Evolutionary conservation across 2,888 invertebrate genomes (phyloP).

Genomic region (Malthinus seriepunctatus): DNA sequence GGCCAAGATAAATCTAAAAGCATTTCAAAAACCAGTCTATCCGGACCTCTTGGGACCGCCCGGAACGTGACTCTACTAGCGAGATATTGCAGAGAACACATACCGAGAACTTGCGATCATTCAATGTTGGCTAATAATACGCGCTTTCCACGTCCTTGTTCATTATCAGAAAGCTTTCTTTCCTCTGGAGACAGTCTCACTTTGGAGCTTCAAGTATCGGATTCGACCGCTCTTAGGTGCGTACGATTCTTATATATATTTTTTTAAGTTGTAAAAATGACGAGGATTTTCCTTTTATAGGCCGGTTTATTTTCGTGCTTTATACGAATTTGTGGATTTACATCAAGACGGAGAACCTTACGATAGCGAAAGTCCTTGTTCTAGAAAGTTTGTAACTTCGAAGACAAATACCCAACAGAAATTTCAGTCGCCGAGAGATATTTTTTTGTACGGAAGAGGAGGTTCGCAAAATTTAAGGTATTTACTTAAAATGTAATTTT

Average conservation of each 20-base stretch:
- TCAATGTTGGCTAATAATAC: constrained; percentile 65
- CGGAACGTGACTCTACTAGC: constrained; percentile 78
- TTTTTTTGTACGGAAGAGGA: constrained; percentile 85
- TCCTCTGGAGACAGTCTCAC: constrained; percentile 81
- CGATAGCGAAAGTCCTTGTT: constrained; percentile 70
- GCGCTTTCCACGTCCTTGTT: constrained; percentile 70
- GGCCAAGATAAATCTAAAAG: constrained; percentile 46
- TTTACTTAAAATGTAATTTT: constrained; percentile 31
- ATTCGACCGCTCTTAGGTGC: constrained; percentile 83
- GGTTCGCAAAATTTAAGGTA: constrained; percentile 81
- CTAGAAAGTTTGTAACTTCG: constrained; percentile 73
- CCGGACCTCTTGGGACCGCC: constrained; percentile 58
- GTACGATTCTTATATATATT: too few relatives aligned
- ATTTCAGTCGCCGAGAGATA: constrained; percentile 79
- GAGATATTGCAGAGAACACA: constrained; percentile 79
- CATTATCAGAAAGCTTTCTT: constrained; percentile 78
- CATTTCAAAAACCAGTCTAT: constrained; percentile 33
- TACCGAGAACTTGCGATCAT: constrained; percentile 83
- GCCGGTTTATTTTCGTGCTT: constrained; percentile 80
- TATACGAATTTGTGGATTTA: constrained; percentile 87
- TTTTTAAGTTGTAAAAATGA: too few relatives aligned
- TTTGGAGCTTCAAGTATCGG: constrained; percentile 75
- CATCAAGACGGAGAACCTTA: constrained; percentile 83
- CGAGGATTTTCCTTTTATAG: constrained; percentile 54
- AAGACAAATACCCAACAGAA: constrained; percentile 69